Conservation (phyloP, 2,113 vertebrate species). For the Zosterops pallidus region DNA sequence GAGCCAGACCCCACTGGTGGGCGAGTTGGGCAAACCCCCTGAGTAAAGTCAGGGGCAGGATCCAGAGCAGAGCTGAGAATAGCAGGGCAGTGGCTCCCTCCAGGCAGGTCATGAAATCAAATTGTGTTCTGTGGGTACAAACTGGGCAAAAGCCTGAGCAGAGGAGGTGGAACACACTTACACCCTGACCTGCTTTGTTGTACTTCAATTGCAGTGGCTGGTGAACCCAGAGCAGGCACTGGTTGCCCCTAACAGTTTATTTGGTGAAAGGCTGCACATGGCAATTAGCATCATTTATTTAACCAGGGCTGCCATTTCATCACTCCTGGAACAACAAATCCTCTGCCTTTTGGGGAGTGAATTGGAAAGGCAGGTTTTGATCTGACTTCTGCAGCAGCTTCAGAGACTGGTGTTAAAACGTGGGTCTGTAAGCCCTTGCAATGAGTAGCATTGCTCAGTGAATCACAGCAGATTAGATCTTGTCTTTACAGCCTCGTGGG, state of each 20-base stretch:
- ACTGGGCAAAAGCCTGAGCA: neutral
- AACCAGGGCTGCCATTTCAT: neutral
- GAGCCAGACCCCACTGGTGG: neutral
- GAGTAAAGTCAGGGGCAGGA: neutral
- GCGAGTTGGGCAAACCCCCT: rapidly evolving
- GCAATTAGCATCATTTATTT: neutral
- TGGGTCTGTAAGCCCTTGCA: neutral
- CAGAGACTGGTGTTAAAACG: neutral
- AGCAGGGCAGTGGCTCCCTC: neutral
- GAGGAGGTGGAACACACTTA: neutral
- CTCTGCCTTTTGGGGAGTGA: neutral
- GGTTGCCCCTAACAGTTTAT: neutral
- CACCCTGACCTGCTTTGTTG: neutral
- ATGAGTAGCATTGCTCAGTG: neutral
- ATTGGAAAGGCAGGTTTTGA: neutral
- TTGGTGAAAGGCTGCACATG: neutral
- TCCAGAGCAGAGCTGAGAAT: neutral
- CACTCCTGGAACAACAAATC: neutral
- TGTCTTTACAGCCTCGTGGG: constrained; percentile 22
- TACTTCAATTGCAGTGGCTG: neutral
- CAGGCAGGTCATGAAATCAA: neutral
- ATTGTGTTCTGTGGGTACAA: neutral
- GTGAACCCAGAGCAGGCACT: neutral
- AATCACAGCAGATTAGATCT: constrained; percentile 33
- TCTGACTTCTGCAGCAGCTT: neutral